A percentile compares a stretch with the other conserved stretches of the same genome.
phyloP scores from a whole-genome alignment of 2,888 invertebrate genomes.

The Ochropleura plecta region DNA sequence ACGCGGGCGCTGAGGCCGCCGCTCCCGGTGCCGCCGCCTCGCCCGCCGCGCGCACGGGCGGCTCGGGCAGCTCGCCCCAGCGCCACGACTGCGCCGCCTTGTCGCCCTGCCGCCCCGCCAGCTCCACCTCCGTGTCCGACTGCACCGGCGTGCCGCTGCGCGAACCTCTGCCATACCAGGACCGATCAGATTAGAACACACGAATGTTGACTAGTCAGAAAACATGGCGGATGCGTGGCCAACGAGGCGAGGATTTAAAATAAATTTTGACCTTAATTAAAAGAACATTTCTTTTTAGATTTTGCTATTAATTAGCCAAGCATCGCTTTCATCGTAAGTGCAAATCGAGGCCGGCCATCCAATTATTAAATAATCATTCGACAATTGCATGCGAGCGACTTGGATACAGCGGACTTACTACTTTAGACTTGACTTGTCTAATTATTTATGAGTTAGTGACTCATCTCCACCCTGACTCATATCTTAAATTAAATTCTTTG shows the following conservation, averaged over 20 bases:
- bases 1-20: constrained; percentile 77
- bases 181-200: neutral
- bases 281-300: constrained; percentile 11
- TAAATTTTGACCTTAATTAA: constrained; percentile 20
- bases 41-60: constrained; percentile 79
- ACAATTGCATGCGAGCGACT: constrained; percentile 4
- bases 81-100: constrained; percentile 94
- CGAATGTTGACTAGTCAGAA: constrained; percentile 13
- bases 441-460: constrained; percentile 31
- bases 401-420: constrained; percentile 17
- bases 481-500: constrained; percentile 37
- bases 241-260: neutral
- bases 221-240: constrained; percentile 32
- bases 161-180: constrained; percentile 83
- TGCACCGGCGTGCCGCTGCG: constrained; percentile 96
- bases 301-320: constrained; percentile 26
- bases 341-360: constrained; percentile 27
- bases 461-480: constrained; percentile 47
- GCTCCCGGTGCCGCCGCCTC: constrained; percentile 77
- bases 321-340: constrained; percentile 13
- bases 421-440: constrained; percentile 32
- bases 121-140: constrained; percentile 98
- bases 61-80: constrained; percentile 96
- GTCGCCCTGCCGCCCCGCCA: constrained; percentile 87
- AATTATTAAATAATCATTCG: constrained; percentile 39